Conservation (phyloP, 2,797 vertebrate genomes). For the Pelodytes ibericus region DNA sequence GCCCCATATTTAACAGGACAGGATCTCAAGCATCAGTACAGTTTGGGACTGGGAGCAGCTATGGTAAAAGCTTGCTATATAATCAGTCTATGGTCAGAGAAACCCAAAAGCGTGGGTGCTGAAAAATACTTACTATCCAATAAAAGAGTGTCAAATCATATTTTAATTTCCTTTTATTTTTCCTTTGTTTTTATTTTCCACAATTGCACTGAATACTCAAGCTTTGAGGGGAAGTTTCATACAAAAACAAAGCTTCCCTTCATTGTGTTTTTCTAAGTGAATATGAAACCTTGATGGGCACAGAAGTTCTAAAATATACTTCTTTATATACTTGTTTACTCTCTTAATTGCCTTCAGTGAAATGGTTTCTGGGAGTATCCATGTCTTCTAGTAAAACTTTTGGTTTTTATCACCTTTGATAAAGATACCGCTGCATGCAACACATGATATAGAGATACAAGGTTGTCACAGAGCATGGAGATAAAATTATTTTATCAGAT, state of each 20-base stretch:
- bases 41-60: too few species aligned
- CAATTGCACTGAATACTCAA: conserved; percentile 47
- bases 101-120: too few species aligned
- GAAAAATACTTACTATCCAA: neutral
- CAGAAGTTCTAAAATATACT: conserved; percentile 42
- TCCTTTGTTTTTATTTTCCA: conserved; percentile 52
- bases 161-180: conserved; percentile 54
- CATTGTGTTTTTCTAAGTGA: conserved; percentile 50
- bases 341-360: conserved; percentile 38
- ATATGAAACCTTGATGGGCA: conserved; percentile 41
- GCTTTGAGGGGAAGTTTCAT: conserved; percentile 50
- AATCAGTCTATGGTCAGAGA: too few species aligned
- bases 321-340: conserved; percentile 48
- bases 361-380: neutral
- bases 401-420: neutral
- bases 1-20: too few species aligned
- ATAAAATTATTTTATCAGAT: too few species aligned
- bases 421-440: neutral
- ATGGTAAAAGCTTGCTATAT: too few species aligned
- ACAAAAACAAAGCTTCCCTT: conserved; percentile 57
- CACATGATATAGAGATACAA: too few species aligned
- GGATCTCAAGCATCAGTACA: too few species aligned
- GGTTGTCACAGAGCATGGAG: too few species aligned
- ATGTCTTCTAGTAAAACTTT: neutral
- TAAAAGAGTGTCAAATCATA: conserved; percentile 46